These are phyloP conservation scores for Noctuana brunneofusca DNA, from an alignment of 2,888 invertebrate species.

Conservation along the genomic window DNA sequence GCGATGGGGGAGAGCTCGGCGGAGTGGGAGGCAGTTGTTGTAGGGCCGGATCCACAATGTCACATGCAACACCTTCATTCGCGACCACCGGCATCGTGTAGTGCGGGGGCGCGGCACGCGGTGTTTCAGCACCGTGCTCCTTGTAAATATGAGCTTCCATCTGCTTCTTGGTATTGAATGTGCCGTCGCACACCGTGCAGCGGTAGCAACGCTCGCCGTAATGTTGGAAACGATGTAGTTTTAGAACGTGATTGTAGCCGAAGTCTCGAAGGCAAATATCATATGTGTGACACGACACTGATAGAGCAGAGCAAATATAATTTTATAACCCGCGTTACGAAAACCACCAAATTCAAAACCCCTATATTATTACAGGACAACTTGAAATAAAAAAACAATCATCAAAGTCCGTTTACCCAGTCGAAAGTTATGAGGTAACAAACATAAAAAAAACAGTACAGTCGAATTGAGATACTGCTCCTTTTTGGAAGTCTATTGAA, in stretches of 20 bases:
- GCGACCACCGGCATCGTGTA: constrained; percentile 57
- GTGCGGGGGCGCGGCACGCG: constrained; percentile 63
- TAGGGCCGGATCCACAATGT: constrained; percentile 71
- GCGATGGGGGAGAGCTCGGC: constrained; percentile 80
- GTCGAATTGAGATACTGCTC: too few relatives aligned
- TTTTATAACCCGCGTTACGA: constrained; percentile 94
- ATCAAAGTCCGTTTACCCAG: too few relatives aligned
- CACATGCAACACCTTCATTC: constrained; percentile 71
- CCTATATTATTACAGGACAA: too few relatives aligned
- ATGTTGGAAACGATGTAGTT: constrained; percentile 94
- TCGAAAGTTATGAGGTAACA: too few relatives aligned
- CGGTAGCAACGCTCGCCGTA: constrained; percentile 96
- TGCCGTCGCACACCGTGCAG: constrained; percentile 95
- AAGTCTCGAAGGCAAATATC: constrained; percentile 95
- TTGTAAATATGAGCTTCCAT: constrained; percentile 93
- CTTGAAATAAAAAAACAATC: too few relatives aligned
- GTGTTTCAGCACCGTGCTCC: constrained; percentile 80
- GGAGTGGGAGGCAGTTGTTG: constrained; percentile 83
- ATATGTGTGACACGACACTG: too few relatives aligned
- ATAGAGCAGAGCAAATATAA: constrained; percentile 95
- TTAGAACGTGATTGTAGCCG: constrained; percentile 95
- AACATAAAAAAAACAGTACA: too few relatives aligned
- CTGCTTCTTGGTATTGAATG: constrained; percentile 94
- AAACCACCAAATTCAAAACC: too few relatives aligned
- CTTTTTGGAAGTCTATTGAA: too few relatives aligned